Evolutionary conservation across 2,888 invertebrate species (phyloP).

Genomic region (Eugnorisma glareosa): DNA sequence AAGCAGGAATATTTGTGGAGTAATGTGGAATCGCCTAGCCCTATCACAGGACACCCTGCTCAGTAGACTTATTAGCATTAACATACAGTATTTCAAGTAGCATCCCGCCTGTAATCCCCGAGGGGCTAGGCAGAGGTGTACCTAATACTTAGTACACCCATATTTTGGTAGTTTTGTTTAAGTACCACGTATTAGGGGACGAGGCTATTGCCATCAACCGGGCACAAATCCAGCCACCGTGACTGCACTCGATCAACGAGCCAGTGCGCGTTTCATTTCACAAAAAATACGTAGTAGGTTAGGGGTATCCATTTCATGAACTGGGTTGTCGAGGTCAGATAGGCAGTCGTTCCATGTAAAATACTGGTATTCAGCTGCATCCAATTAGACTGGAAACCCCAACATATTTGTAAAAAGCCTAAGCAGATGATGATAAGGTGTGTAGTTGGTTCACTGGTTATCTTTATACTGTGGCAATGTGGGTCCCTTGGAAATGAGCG

Average conservation of each 20-base stretch:
- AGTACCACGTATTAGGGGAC: too few species aligned
- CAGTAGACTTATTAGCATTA: neutral
- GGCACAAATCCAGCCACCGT: too few species aligned
- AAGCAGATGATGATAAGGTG: neutral
- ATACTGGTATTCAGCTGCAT: neutral
- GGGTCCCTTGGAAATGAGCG: conserved; percentile 72
- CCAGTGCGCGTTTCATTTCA: neutral
- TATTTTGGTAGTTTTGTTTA: neutral
- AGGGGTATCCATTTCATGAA: neutral
- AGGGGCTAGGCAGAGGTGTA: neutral
- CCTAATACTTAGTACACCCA: neutral
- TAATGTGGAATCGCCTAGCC: conserved; percentile 66
- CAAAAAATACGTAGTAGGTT: neutral
- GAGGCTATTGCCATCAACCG: too few species aligned
- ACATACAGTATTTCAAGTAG: neutral
- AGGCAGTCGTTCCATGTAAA: neutral
- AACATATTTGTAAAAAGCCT: neutral
- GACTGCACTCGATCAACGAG: neutral
- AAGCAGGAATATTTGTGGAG: conserved; percentile 74
- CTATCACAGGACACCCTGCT: neutral
- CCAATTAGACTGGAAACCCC: neutral
- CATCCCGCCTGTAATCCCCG: too few species aligned
- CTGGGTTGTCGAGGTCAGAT: neutral
- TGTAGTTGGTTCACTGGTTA: neutral
- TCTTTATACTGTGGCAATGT: conserved; percentile 36